Base-by-base conservation (phyloP, 1,140 invertebrate genomes). In the Coenobita brevimanus region DNA sequence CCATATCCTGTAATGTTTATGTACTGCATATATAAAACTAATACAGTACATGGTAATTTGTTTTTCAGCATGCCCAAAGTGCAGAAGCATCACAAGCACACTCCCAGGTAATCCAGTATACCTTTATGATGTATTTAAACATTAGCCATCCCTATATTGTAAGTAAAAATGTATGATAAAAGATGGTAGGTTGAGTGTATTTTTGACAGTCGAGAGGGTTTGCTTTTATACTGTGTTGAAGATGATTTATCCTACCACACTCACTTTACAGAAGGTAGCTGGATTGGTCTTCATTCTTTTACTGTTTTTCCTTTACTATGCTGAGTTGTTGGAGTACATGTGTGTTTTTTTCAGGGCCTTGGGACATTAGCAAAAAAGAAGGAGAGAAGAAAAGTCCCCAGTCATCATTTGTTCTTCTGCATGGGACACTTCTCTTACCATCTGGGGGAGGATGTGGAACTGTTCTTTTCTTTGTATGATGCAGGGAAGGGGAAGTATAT, bases 391-490 rank as follows among this genome's bases (percentile, higher is more conserved):
- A 94, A 94, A n/a, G 94, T 95, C 0, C 92, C 96, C 4, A 96
- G 96, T 0, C 96, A 97, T 92, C 96, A 97, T 92, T 93, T 98
- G 10, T 97, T 97, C 92, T 96, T 97, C 92, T 97, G 96, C 91
- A 97, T 97, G 95, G 93, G 97, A 8, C 96, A 97, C 92, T 97
- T 97, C 92, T 96, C 96, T 0, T 96, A 97, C 91, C 95, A 95
- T 21, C 95, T 96, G 21, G 96, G 96, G 0, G 97, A 98, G 92
- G 97, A 97, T 91, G 95, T 96, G 0, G 97, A 98, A 93, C 95
- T 98, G 4, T 96, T 97, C 90, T 96, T 98, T 91, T 97, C 96
- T 67, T 92, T 98, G 0, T 98, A 97, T 92, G 97, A 98, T 92
- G 95, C 95, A 1, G 95, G 94, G 90, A 94, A 95, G 83, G 94